A percentile compares a stretch with the other conserved stretches of the same genome.
phyloP scores from a whole-genome alignment of 2,113 vertebrate genomes.

The Phalacrocorax carbo region DNA sequence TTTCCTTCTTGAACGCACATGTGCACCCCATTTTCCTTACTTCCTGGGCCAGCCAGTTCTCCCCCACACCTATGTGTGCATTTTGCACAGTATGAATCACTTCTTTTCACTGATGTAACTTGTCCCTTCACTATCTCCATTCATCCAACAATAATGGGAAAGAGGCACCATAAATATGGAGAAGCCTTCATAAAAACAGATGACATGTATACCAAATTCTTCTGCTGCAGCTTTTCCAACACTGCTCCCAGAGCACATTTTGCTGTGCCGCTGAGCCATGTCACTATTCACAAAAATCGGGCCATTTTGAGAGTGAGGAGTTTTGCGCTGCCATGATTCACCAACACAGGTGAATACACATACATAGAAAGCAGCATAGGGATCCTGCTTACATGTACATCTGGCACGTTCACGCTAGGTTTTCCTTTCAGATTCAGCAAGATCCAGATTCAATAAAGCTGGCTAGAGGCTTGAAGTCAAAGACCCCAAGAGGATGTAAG shows the following conservation, averaged over 20 bases:
- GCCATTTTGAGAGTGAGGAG: neutral
- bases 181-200: neutral
- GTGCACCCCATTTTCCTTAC: neutral
- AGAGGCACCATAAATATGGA: neutral
- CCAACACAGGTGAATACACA: too few relatives aligned
- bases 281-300: neutral
- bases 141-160: neutral
- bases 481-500: neutral
- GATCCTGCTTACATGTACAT: neutral
- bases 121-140: neutral
- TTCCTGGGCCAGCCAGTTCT: neutral
- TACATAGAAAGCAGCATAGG: neutral
- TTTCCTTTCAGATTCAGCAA: neutral
- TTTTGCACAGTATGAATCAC: neutral
- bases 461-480: neutral
- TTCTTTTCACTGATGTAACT: neutral
- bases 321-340: neutral
- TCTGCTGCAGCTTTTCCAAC: neutral
- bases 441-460: neutral
- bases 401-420: neutral
- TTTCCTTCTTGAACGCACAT: neutral
- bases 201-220: neutral
- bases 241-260: neutral
- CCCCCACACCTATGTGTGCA: accelerated
- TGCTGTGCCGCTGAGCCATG: accelerated